These are phyloP conservation scores for Calliphora vomitoria DNA, from an alignment of 2,888 invertebrate species.

Conservation along the genomic window DNA sequence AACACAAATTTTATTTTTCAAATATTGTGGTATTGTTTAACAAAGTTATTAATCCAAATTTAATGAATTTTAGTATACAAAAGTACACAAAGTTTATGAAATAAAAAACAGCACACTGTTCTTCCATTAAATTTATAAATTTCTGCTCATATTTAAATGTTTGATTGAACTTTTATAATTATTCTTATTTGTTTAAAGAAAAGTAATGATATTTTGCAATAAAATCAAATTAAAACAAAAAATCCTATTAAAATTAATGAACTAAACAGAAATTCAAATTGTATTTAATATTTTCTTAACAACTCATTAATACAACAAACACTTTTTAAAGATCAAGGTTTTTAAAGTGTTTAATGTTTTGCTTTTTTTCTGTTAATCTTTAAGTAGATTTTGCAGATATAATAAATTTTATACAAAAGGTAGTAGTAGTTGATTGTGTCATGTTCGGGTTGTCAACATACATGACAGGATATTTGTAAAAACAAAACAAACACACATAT, in stretches of 20 bases:
- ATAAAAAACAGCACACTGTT: too few relatives aligned
- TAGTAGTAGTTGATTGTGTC: background rate
- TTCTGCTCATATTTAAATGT: background rate
- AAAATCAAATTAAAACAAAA: background rate
- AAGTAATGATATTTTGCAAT: slow-evolving; percentile 1
- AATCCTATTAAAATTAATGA: background rate
- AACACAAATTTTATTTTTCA: too few relatives aligned
- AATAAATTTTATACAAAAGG: background rate
- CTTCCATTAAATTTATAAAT: background rate
- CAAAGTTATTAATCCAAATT: too few relatives aligned
- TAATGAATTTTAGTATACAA: too few relatives aligned
- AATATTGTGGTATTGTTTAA: too few relatives aligned
- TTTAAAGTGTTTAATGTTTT: background rate
- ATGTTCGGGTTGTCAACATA: slow-evolving; percentile 11
- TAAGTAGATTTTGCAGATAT: background rate
- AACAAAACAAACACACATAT: background rate
- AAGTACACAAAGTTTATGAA: too few relatives aligned
- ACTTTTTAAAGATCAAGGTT: background rate
- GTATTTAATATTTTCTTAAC: background rate
- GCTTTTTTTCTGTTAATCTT: background rate
- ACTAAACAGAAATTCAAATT: background rate
- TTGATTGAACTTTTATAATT: background rate
- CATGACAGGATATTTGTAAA: slow-evolving; percentile 27
- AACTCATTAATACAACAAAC: background rate
- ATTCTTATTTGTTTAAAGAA: background rate